These are phyloP conservation scores for Tympanoctomys barrerae DNA, from an alignment of 2,797 vertebrate genomes.

Conservation along the genomic window DNA sequence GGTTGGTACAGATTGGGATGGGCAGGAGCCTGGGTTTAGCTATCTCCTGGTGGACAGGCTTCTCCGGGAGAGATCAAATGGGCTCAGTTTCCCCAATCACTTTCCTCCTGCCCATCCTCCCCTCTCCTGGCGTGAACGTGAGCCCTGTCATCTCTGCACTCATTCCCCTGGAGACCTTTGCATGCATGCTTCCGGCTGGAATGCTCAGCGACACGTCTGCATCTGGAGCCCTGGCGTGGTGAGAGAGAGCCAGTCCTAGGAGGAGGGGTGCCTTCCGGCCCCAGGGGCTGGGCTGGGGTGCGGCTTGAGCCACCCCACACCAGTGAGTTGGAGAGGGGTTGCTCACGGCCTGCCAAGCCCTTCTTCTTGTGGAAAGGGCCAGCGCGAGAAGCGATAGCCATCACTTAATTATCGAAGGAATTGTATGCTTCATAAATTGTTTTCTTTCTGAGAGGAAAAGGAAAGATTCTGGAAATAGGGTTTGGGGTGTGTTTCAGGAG, in stretches of 20 bases:
- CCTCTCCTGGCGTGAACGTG: no score
- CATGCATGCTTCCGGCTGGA: neutral
- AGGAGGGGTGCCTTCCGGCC: neutral
- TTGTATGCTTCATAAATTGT: neutral
- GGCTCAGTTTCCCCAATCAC: neutral
- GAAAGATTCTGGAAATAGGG: neutral
- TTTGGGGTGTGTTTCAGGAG: constrained; percentile 1
- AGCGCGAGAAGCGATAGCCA: neutral
- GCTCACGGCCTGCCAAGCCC: neutral
- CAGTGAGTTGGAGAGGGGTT: accelerated
- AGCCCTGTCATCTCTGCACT: neutral
- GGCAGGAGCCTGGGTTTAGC: neutral
- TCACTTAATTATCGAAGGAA: neutral
- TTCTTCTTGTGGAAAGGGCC: neutral
- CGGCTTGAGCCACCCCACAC: neutral
- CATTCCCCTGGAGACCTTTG: no score
- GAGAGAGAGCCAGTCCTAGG: neutral
- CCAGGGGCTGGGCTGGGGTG: no score
- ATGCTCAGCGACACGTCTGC: accelerated
- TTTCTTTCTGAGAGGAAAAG: constrained; percentile 23
- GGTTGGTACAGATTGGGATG: neutral
- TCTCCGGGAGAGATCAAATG: neutral
- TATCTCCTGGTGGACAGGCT: neutral
- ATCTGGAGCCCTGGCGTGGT: neutral
- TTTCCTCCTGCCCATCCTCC: neutral